A percentile compares a stretch with the other conserved stretches of the same genome.
These are phyloP conservation scores for Pristionchus entomophagus DNA, from an alignment of 2,888 invertebrate species.

Conservation along the genomic window DNA sequence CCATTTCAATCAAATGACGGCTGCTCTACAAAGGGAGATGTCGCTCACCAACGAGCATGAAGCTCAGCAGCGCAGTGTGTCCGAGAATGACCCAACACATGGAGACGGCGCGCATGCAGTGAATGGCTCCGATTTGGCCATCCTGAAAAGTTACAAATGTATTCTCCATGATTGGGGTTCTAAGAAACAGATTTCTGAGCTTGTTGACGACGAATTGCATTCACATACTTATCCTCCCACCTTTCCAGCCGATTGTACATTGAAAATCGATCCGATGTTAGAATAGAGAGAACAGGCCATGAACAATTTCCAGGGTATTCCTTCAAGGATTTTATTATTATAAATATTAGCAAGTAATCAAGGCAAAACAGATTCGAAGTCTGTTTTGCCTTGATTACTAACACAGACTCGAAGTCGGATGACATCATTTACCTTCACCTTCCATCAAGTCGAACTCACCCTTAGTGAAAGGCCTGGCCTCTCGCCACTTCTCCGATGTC, in stretches of 20 bases:
- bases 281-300: conserved; percentile 41
- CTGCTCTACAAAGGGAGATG: not conserved
- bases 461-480: not conserved
- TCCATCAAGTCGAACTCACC: not conserved
- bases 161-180: too few relatives aligned
- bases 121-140: conserved; percentile 42
- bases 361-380: not conserved
- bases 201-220: too few relatives aligned
- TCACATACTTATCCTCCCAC: not conserved
- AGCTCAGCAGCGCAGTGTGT: not conserved
- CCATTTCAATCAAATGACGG: too few relatives aligned
- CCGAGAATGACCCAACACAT: conserved; percentile 42
- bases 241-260: not conserved
- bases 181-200: too few relatives aligned
- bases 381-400: too few relatives aligned
- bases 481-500: not conserved
- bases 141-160: too few relatives aligned
- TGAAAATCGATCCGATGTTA: conserved; percentile 40
- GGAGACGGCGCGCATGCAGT: conserved; percentile 36
- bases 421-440: too few relatives aligned
- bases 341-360: too few relatives aligned
- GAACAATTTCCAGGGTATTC: not conserved
- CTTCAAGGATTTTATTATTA: too few relatives aligned
- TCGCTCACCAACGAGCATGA: not conserved
- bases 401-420: too few relatives aligned